phyloP scores from a whole-genome alignment of 2,888 invertebrate species.

The Hesperia comma region DNA sequence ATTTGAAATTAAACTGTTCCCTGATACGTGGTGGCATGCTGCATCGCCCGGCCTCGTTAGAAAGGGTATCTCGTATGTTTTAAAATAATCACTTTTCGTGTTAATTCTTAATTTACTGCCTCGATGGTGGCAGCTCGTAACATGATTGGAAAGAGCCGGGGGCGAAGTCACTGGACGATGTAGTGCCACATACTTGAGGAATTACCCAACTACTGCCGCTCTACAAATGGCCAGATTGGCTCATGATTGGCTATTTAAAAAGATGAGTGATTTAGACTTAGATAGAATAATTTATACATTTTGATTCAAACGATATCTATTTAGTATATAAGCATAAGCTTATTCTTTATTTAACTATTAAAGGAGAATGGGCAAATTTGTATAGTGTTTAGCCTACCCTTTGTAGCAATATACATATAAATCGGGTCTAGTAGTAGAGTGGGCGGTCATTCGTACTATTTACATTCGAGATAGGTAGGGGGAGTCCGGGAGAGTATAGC shows the following conservation, averaged over 20 bases:
- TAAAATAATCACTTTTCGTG: conserved; percentile 79
- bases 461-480: too few relatives aligned
- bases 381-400: too few relatives aligned
- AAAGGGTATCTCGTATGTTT: conserved; percentile 79
- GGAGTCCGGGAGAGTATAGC: too few relatives aligned
- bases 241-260: neutral
- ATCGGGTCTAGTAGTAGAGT: too few relatives aligned
- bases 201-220: conserved; percentile 1
- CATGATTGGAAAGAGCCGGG: conserved; percentile 65
- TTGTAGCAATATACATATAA: too few relatives aligned
- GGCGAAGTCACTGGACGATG: conserved; percentile 69
- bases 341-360: too few relatives aligned
- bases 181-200: conserved; percentile 41
- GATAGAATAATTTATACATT: conserved; percentile 20
- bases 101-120: conserved; percentile 83
- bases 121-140: conserved; percentile 73
- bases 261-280: neutral
- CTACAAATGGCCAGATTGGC: conserved; percentile 13
- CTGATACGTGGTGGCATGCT: conserved; percentile 30
- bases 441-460: too few relatives aligned
- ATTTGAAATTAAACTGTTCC: conserved; percentile 30
- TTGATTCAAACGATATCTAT: too few relatives aligned
- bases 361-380: too few relatives aligned
- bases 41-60: conserved; percentile 68
- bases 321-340: too few relatives aligned